These are phyloP conservation scores for Sepioteuthis lessoniana DNA, from an alignment of 2,888 invertebrate species.

Conservation along the genomic window DNA sequence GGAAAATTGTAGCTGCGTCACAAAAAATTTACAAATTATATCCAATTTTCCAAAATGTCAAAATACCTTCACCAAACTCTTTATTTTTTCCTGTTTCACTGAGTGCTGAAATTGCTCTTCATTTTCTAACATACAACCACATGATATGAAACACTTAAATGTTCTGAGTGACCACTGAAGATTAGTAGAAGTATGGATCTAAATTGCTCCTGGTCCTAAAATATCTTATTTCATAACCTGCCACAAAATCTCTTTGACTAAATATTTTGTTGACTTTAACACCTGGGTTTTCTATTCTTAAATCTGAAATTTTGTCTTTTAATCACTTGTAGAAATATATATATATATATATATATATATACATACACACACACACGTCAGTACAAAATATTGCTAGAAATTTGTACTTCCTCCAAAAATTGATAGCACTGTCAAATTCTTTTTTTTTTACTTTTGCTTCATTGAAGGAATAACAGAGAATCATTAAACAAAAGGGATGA, in stretches of 20 bases:
- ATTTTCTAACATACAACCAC: neutral
- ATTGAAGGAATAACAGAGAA: neutral
- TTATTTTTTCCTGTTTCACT: neutral
- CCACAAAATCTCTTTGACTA: neutral
- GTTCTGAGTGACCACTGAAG: neutral
- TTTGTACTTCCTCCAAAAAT: neutral
- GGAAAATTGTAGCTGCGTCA: neutral
- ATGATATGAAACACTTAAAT: neutral
- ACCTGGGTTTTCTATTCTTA: no score
- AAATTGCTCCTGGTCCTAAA: neutral
- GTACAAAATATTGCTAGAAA: no score
- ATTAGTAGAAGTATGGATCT: neutral
- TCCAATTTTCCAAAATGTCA: neutral
- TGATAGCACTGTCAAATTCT: neutral
- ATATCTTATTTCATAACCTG: neutral
- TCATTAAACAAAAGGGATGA: neutral
- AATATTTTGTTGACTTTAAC: no score
- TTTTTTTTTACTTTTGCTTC: neutral
- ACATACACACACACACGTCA: no score
- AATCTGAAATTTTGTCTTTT: no score
- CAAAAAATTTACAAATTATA: neutral
- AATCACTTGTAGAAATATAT: no score
- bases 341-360: no score
- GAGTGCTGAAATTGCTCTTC: neutral
- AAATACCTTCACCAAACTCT: neutral